phyloP scores from a whole-genome alignment of 1,140 invertebrate genomes.

The Orchestia grillus region DNA sequence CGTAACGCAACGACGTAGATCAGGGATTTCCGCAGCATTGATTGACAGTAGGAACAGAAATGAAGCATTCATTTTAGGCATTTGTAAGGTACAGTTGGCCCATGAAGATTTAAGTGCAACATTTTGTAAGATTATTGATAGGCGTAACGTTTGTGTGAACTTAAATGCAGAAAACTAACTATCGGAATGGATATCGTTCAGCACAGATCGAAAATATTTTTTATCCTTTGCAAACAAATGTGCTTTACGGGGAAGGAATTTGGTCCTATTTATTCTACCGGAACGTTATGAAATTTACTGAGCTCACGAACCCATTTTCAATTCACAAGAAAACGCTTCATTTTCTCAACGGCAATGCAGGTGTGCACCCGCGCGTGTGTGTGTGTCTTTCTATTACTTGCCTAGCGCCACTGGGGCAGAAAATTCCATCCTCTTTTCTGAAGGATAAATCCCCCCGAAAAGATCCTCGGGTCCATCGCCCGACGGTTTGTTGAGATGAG shows the following conservation, averaged over 20 bases:
- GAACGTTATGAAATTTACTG: neutral
- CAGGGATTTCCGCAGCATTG: no score
- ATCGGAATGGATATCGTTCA: neutral
- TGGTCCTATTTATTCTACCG: neutral
- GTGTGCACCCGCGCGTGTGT: neutral
- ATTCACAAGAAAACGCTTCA: neutral
- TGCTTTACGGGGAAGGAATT: neutral
- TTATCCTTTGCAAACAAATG: neutral
- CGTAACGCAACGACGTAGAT: no score
- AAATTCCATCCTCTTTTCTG: slow-evolving; percentile 30
- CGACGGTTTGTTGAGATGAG: slow-evolving; percentile 43
- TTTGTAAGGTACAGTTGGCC: no score
- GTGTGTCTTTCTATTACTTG: neutral
- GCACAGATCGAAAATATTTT: neutral
- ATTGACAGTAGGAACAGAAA: no score
- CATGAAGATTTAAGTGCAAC: no score
- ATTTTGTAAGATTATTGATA: no score
- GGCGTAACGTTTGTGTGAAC: neutral
- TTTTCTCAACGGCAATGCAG: neutral
- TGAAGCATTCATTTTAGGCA: no score
- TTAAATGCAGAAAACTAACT: neutral
- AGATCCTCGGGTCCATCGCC: slow-evolving; percentile 15
- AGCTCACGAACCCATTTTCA: neutral
- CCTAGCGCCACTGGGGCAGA: neutral
- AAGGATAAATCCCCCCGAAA: neutral